Percentiles rank a stretch among this genome's conserved stretches.
phyloP scores from a whole-genome alignment of 2,113 vertebrate genomes.

The Camelus dromedarius region DNA sequence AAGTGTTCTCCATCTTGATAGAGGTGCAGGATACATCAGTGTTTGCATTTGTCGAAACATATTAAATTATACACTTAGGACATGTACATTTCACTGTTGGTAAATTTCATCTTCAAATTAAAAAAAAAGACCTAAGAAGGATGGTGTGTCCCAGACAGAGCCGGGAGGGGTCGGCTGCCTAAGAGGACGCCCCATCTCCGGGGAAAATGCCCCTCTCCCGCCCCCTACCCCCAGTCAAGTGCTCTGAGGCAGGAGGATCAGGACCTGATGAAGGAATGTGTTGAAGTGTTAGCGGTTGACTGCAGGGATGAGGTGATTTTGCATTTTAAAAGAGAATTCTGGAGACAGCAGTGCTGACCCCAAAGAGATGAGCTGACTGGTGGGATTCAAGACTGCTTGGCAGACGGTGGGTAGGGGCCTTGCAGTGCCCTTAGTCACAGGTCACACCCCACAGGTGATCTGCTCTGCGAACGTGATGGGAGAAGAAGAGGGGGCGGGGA shows the following conservation, averaged over 20 bases:
- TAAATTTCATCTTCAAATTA: not conserved
- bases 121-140: not conserved
- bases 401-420: not conserved
- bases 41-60: not conserved
- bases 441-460: not conserved
- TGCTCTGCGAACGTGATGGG: not conserved
- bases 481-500: not conserved
- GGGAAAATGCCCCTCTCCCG: not conserved
- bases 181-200: not conserved
- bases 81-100: not conserved
- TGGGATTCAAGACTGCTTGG: not conserved
- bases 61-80: not conserved
- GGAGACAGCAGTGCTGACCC: not conserved
- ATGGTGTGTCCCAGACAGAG: not conserved
- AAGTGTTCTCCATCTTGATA: not conserved
- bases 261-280: not conserved
- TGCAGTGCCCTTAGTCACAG: not conserved
- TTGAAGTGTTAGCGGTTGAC: not conserved
- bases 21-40: not conserved
- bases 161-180: not conserved
- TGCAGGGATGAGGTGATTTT: not conserved
- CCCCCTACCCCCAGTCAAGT: not conserved
- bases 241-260: not conserved
- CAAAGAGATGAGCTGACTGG: not conserved
- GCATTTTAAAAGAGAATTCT: slow-evolving; percentile 6